Evolutionary conservation across 2,113 vertebrate species (phyloP).

Genomic region (Corythornis vintsioides): DNA sequence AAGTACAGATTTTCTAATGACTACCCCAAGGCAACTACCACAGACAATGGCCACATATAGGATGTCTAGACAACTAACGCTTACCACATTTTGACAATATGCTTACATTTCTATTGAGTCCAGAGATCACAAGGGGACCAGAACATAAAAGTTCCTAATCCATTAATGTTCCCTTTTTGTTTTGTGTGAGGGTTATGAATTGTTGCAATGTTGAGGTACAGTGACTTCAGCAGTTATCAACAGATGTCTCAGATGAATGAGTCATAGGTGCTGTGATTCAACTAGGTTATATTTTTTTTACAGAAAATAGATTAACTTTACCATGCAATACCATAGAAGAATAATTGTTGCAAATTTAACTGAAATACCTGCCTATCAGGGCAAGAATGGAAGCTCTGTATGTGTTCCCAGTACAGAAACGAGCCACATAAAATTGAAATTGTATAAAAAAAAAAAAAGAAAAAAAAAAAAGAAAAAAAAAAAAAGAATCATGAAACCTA

Average conservation of each 20-base stretch:
- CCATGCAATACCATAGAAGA: neutral
- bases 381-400: neutral
- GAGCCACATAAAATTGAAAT: neutral
- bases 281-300: neutral
- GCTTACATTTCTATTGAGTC: neutral
- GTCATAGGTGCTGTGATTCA: constrained; percentile 23
- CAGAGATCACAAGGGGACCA: constrained; percentile 1
- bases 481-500: neutral
- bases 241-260: constrained; percentile 53
- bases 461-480: neutral
- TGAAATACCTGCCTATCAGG: neutral
- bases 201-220: constrained; percentile 1
- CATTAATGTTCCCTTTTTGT: neutral
- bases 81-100: constrained; percentile 14
- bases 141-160: constrained; percentile 2
- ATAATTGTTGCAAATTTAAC: neutral
- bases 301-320: neutral
- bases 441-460: neutral
- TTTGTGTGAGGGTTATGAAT: neutral
- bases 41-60: neutral
- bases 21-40: neutral
- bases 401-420: neutral
- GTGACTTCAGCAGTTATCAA: constrained; percentile 53
- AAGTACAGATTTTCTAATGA: neutral
- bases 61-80: neutral